These are phyloP conservation scores for Carettochelys insculpta DNA, from an alignment of 2,113 vertebrate genomes.

Conservation along the genomic window DNA sequence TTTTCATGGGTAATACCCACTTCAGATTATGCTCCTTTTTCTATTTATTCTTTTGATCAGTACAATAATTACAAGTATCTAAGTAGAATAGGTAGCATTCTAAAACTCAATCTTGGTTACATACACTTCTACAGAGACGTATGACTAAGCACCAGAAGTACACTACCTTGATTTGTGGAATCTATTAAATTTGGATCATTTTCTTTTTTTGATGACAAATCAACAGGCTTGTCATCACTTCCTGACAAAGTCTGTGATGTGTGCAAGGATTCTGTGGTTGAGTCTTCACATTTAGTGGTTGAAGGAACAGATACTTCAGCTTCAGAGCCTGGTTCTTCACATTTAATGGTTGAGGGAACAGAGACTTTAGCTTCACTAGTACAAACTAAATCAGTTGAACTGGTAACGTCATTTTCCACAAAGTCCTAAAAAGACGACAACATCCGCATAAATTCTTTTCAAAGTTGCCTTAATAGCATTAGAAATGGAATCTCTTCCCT, in stretches of 20 bases:
- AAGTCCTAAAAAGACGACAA: constrained; percentile 39
- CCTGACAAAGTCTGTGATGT: constrained; percentile 18
- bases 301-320: not conserved
- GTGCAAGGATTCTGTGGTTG: constrained; percentile 10
- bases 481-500: not conserved
- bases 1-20: too few species aligned
- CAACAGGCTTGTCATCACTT: constrained; percentile 81
- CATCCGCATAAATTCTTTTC: not conserved
- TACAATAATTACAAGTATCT: not conserved
- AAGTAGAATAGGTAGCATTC: not conserved
- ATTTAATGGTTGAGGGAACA: constrained; percentile 4
- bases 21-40: not conserved
- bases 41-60: not conserved
- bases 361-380: not conserved
- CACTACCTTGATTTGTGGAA: constrained; percentile 72
- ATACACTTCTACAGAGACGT: not conserved
- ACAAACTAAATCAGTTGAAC: constrained; percentile 24
- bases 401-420: constrained; percentile 45
- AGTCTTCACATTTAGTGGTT: constrained; percentile 45
- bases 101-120: not conserved
- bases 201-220: constrained; percentile 87
- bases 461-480: not conserved
- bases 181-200: constrained; percentile 62
- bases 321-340: constrained; percentile 52
- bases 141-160: not conserved